A percentile compares a stretch with the other conserved stretches of the same genome.
phyloP scores from a whole-genome alignment of 2,797 vertebrate genomes.

The Alfaro cultratus region DNA sequence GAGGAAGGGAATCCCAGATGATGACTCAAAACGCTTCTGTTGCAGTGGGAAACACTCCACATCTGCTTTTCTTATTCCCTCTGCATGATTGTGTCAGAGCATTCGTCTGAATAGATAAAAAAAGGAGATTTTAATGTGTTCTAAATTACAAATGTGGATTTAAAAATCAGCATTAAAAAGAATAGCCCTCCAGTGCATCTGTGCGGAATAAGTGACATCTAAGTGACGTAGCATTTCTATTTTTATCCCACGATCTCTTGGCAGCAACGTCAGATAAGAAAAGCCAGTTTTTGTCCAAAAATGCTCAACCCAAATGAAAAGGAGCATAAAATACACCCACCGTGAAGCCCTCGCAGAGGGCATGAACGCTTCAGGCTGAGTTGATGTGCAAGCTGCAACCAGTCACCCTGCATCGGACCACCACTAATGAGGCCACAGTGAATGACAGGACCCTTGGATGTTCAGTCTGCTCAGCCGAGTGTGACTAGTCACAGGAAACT shows the following conservation, averaged over 20 bases:
- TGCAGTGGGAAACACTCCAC: constrained; percentile 79
- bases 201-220: constrained; percentile 31
- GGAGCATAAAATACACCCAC: constrained; percentile 1
- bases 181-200: constrained; percentile 20
- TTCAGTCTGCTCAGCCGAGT: constrained; percentile 54
- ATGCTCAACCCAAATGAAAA: constrained; percentile 25
- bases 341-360: constrained; percentile 24
- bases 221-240: constrained; percentile 51
- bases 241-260: constrained; percentile 46
- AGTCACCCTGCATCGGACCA: constrained; percentile 38
- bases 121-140: constrained; percentile 30
- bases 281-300: constrained; percentile 22
- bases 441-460: constrained; percentile 42
- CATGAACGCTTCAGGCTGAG: constrained; percentile 47
- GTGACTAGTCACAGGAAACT: constrained; percentile 56
- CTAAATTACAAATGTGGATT: constrained; percentile 48
- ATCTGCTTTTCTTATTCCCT: constrained; percentile 66
- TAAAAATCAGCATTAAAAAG: constrained; percentile 39
- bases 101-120: constrained; percentile 38
- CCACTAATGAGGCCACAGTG: constrained; percentile 60
- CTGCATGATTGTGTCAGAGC: constrained; percentile 39
- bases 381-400: constrained; percentile 53
- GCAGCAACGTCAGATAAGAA: constrained; percentile 41
- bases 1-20: constrained; percentile 85
- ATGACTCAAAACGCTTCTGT: constrained; percentile 78